These are phyloP conservation scores for Drepana arcuata DNA, from an alignment of 1,140 invertebrate genomes.

Conservation along the genomic window DNA sequence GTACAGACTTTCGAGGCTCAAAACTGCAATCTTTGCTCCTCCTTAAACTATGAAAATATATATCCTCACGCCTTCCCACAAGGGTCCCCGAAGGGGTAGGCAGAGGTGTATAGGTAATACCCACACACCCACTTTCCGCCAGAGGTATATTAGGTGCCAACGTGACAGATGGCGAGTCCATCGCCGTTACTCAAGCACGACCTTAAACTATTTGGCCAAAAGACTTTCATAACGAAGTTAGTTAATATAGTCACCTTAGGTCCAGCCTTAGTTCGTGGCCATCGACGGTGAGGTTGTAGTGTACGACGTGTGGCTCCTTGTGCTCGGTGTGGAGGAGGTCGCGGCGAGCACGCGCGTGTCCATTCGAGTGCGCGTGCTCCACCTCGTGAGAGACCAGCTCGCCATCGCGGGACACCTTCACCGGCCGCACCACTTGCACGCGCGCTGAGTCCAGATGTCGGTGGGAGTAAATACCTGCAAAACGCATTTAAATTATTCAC, in stretches of 20 bases:
- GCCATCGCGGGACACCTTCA: conserved; percentile 48
- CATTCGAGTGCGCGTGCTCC: conserved; percentile 46
- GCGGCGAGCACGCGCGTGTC: conserved; percentile 48
- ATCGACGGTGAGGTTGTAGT: conserved; percentile 57
- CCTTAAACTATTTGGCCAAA: background rate
- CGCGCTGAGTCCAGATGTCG: conserved; percentile 47
- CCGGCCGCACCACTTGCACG: conserved; percentile 48
- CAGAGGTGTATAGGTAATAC: too few species aligned
- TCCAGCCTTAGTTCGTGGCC: conserved; percentile 51
- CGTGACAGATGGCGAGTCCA: too few species aligned
- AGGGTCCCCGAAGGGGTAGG: too few species aligned
- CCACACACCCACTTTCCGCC: too few species aligned
- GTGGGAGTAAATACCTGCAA: conserved; percentile 63
- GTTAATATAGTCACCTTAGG: conserved; percentile 37
- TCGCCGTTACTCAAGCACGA: too few species aligned
- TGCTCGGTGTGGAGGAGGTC: conserved; percentile 41
- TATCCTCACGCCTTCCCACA: too few species aligned
- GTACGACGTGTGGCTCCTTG: conserved; percentile 32
- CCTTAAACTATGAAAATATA: background rate
- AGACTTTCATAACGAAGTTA: background rate
- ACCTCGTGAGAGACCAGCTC: conserved; percentile 40
- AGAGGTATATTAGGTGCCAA: too few species aligned
- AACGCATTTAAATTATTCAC: too few species aligned
- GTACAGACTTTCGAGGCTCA: background rate
- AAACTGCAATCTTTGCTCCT: background rate